phyloP scores from a whole-genome alignment of 2,113 vertebrate species.

The Cavia aperea region DNA sequence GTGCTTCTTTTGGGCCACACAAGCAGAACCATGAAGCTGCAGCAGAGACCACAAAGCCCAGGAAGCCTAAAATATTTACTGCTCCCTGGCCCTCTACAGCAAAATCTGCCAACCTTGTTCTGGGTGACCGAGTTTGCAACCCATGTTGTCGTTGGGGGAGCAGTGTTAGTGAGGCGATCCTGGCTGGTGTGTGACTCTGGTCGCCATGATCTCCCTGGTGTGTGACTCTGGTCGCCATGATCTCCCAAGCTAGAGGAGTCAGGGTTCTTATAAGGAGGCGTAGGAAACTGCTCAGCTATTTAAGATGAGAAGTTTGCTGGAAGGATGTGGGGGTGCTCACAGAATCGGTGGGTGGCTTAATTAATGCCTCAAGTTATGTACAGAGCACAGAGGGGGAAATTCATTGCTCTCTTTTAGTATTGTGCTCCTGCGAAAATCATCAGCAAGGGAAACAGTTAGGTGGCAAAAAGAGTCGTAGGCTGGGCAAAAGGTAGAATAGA shows the following conservation, averaged over 20 bases:
- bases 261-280: neutral
- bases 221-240: too few relatives aligned
- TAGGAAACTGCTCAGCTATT: neutral
- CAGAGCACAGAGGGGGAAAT: accelerated
- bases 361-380: neutral
- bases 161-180: neutral
- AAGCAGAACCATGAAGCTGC: neutral
- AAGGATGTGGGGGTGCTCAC: neutral
- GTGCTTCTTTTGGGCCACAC: neutral
- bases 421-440: neutral
- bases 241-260: neutral
- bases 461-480: neutral
- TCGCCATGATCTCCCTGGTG: too few relatives aligned
- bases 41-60: neutral
- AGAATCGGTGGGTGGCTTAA: neutral
- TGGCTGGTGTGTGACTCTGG: neutral
- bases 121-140: neutral
- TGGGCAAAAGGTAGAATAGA: neutral
- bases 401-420: neutral
- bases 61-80: slow-evolving; percentile 5
- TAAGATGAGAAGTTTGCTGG: neutral
- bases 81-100: neutral
- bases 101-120: neutral
- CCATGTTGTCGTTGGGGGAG: neutral
- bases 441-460: neutral